Evolutionary conservation across 2,113 vertebrate species (phyloP).

Genomic region (Cebidichthys violaceus): DNA sequence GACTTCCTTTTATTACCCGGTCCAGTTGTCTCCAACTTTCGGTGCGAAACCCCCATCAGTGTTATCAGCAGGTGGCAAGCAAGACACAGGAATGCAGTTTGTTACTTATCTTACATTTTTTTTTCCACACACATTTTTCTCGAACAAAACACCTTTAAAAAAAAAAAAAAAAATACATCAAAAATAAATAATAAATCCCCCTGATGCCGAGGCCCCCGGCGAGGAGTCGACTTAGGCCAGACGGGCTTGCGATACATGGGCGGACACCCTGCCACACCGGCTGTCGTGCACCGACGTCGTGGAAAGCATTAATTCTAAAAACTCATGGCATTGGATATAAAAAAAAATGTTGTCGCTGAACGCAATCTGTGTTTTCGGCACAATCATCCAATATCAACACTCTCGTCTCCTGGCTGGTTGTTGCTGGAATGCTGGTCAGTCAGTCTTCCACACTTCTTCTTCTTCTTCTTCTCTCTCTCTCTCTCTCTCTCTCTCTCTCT

Average conservation of each 20-base stretch:
- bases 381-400: background rate
- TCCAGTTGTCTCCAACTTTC: no score
- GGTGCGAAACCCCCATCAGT: no score
- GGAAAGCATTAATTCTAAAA: background rate
- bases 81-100: no score
- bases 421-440: constrained; percentile 3
- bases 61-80: no score
- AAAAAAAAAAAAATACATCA: background rate
- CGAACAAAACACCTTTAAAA: background rate
- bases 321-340: background rate
- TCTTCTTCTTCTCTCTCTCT: no score
- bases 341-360: background rate
- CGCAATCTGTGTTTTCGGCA: constrained; percentile 13
- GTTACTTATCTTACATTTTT: background rate
- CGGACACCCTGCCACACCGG: background rate
- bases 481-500: no score
- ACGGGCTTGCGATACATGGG: no score
- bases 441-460: background rate
- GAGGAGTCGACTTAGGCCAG: no score
- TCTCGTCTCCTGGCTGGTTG: background rate
- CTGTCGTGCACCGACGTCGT: background rate
- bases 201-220: no score
- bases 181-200: no score
- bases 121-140: background rate
- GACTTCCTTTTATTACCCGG: no score